A percentile compares a stretch with the other conserved stretches of the same genome.
These are phyloP conservation scores for Drosophila koepferae DNA, from an alignment of 2,888 invertebrate genomes.

Conservation along the genomic window DNA sequence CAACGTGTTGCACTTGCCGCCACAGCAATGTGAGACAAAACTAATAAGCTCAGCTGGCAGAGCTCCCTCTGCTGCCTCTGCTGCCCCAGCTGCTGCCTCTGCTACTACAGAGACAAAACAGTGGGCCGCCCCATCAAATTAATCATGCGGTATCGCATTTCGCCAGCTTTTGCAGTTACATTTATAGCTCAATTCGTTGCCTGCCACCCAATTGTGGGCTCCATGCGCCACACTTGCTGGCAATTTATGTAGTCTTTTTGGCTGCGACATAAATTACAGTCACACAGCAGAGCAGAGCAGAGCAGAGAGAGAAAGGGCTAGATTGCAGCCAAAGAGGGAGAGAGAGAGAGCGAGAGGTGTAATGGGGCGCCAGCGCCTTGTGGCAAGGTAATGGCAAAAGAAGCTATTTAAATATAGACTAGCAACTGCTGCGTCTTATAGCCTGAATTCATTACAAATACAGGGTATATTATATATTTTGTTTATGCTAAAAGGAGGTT, in stretches of 20 bases:
- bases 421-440: constrained; percentile 11
- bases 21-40: constrained; percentile 57
- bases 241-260: constrained; percentile 71
- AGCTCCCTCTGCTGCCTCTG: constrained; percentile 26
- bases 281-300: background rate
- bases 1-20: constrained; percentile 70
- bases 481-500: background rate
- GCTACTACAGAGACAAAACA: background rate
- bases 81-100: background rate
- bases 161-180: constrained; percentile 64
- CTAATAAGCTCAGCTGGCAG: constrained; percentile 58
- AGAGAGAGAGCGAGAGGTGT: constrained; percentile 5
- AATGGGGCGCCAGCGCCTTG: background rate
- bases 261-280: constrained; percentile 73
- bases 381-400: constrained; percentile 9
- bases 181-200: constrained; percentile 74
- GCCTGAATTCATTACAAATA: background rate
- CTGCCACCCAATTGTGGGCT: constrained; percentile 37
- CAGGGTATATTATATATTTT: background rate
- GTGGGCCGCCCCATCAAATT: constrained; percentile 72
- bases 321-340: background rate
- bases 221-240: constrained; percentile 49
- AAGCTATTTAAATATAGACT: constrained; percentile 75
- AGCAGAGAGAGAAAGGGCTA: background rate
- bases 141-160: constrained; percentile 78